Base-by-base conservation (phyloP, 2,797 vertebrate species). In the Acanthis flammea region DNA sequence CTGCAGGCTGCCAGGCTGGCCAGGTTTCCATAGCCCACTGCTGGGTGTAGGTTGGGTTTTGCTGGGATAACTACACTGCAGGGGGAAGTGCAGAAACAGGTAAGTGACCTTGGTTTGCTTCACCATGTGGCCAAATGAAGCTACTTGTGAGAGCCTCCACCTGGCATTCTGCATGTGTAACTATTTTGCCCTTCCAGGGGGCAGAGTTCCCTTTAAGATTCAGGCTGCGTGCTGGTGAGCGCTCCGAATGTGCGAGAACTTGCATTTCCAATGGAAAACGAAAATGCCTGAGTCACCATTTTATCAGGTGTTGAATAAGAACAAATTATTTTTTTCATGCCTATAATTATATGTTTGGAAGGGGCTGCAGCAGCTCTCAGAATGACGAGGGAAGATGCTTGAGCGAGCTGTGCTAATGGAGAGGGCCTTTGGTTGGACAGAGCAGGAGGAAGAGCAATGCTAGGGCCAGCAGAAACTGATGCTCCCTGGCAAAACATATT, bases 211-310 rank as follows among this genome's bases (percentile, higher is more conserved):
- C 51, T 44, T 96, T 70, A 80, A 48, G 78, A 96, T 84, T 88
- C 93, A 90, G 87, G 47, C 30, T 4, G 76, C 4, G 1, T 33
- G 47, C 51, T 73, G 48, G 63, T 70, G 77, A 96, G 76, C 53
- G 17, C 37, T 71, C 60, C 2, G 2, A 95, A 80, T 65, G 53
- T 4, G 0, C 0, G 0, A 96, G 76, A 95, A 89, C 96, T 89
- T 92, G 37, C 48, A 85, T 85, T 93, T 96, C 91, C 94, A 97
- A 89, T 73, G 33, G 47, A 78, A 84, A 92, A 33, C 61, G 60
- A 68, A 89, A 81, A 93, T 58, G 84, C 70, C 96, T 88, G 86
- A 97, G 42, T 97, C 94, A 97, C 86, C 73, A 68, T 67, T 96
- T 96, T 88, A 93, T 88, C 90, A 95, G 91, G 75, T 88, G 92